Percentiles rank a stretch among this genome's conserved stretches.
These are phyloP conservation scores for Pristionchus maxplancki DNA, from an alignment of 2,888 invertebrate genomes.

Conservation along the genomic window DNA sequence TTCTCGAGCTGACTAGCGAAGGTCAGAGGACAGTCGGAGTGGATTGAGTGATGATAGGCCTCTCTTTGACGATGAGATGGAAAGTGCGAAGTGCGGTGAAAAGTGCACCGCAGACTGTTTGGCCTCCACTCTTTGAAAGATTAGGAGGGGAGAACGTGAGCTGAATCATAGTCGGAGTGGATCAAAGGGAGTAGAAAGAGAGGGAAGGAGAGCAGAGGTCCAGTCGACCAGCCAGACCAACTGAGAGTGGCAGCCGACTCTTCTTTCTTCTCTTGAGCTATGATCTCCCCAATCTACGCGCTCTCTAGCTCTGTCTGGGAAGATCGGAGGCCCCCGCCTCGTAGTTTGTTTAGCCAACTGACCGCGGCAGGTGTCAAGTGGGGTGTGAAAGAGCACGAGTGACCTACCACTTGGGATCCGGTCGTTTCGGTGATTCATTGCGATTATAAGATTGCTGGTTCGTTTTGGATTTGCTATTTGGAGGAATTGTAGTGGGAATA, in stretches of 20 bases:
- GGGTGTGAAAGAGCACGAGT: neutral
- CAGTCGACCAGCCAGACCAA: neutral
- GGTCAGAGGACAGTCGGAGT: too few relatives aligned
- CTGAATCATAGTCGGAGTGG: constrained; percentile 1
- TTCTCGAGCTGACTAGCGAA: too few relatives aligned
- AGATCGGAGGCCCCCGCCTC: neutral
- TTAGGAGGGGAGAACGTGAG: neutral
- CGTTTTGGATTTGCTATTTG: neutral
- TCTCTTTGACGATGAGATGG: neutral
- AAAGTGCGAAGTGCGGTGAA: neutral
- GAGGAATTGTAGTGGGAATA: too few relatives aligned
- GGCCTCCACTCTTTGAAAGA: neutral
- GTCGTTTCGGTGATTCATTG: neutral
- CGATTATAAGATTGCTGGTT: neutral
- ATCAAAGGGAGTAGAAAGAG: neutral
- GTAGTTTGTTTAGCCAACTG: constrained; percentile 42
- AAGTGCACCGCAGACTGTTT: neutral
- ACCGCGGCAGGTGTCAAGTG: constrained; percentile 4
- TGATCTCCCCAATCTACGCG: too few relatives aligned
- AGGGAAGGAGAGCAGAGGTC: neutral
- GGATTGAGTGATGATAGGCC: neutral
- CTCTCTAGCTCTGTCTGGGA: too few relatives aligned
- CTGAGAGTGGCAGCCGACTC: neutral
- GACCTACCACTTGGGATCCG: neutral
- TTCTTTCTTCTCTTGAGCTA: too few relatives aligned